These are phyloP conservation scores for Aphis craccivora DNA, from an alignment of 1,140 invertebrate species.

Conservation along the genomic window DNA sequence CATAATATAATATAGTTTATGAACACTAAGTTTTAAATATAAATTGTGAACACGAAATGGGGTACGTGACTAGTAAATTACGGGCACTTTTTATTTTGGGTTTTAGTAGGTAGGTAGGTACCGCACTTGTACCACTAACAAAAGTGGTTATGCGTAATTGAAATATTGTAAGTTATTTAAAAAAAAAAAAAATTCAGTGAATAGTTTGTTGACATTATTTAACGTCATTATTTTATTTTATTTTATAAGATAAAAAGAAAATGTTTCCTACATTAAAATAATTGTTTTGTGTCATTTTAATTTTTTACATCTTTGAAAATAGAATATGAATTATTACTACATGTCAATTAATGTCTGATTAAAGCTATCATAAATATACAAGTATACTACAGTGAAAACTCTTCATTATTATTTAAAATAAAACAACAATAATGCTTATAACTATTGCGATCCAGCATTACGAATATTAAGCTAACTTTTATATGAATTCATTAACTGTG, in stretches of 20 bases:
- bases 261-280: neutral
- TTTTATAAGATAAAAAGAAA: neutral
- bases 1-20: constrained; percentile 3
- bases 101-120: neutral
- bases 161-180: constrained; percentile 18
- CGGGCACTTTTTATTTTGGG: neutral
- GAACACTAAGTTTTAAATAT: constrained; percentile 4
- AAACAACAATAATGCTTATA: neutral
- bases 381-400: neutral
- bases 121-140: neutral
- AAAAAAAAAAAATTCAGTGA: neutral
- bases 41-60: neutral
- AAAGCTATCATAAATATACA: neutral
- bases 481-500: neutral
- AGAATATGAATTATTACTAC: neutral
- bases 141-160: neutral
- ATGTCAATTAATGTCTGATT: neutral
- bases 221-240: neutral
- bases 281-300: neutral
- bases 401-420: neutral
- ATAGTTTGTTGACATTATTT: neutral
- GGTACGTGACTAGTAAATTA: neutral
- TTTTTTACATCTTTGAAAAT: neutral
- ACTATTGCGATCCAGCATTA: neutral
- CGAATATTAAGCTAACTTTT: neutral